A percentile compares a stretch with the other conserved stretches of the same genome.
These are phyloP conservation scores for Siniperca undulata DNA, from an alignment of 2,797 vertebrate species.

Conservation along the genomic window DNA sequence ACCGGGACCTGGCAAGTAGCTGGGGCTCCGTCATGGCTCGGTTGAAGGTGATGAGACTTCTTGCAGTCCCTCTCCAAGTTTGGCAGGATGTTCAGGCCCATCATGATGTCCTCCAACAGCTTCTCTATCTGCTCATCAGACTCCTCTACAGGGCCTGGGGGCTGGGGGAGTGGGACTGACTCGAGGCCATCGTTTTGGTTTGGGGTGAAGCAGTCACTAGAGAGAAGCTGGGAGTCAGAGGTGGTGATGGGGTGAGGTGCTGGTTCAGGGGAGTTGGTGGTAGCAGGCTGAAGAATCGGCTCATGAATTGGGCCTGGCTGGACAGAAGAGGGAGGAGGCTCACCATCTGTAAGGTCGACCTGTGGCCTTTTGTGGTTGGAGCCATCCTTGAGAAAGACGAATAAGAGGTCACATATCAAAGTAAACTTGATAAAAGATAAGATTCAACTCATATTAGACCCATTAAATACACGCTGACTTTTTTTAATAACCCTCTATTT, in stretches of 20 bases:
- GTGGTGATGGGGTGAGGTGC: not conserved
- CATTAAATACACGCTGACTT: not conserved
- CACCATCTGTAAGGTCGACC: not conserved
- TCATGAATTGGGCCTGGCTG: not conserved
- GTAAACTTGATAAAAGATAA: too few relatives aligned
- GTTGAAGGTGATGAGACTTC: conserved; percentile 17
- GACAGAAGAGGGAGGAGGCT: not conserved
- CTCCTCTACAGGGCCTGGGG: conserved; percentile 62
- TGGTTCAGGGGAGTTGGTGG: not conserved
- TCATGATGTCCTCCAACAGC: conserved; percentile 84
- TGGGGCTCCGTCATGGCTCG: not conserved
- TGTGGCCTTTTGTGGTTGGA: conserved; percentile 23
- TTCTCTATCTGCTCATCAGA: conserved; percentile 78
- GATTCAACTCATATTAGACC: not conserved
- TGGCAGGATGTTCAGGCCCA: conserved; percentile 81
- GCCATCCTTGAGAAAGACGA: conserved; percentile 39
- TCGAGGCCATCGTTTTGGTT: conserved; percentile 12
- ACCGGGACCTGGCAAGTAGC: not conserved
- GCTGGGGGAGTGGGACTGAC: conserved; percentile 1
- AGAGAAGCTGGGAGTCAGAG: conserved; percentile 14
- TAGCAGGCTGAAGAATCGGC: not conserved
- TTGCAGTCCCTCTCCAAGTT: conserved; percentile 46
- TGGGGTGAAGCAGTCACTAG: not conserved
- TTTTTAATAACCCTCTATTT: not conserved
- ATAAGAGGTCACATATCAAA: not conserved